Percentiles rank a stretch among this genome's conserved stretches.
Conservation (phyloP, 2,888 invertebrate species). For the Allolobophora icterica region DNA sequence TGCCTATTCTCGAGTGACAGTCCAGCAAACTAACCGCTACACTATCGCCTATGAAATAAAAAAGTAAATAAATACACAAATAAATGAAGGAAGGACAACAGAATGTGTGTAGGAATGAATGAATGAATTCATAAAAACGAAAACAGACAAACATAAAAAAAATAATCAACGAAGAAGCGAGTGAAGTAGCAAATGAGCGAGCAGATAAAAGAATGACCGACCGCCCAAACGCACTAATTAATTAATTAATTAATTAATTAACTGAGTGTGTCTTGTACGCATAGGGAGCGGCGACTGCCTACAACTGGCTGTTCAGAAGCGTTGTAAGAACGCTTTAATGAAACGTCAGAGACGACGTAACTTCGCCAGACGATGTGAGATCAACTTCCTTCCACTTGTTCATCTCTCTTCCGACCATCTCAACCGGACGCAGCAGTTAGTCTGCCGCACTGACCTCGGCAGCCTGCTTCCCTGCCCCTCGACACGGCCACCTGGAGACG, state of each 20-base stretch:
- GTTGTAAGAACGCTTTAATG: constrained; percentile 67
- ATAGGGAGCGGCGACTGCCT: constrained; percentile 66
- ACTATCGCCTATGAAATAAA: no score
- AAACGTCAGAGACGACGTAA: constrained; percentile 56
- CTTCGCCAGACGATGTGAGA: constrained; percentile 65
- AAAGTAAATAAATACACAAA: no score
- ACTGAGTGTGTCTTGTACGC: neutral
- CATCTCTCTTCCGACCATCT: constrained; percentile 51
- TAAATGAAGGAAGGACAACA: no score
- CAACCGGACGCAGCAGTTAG: constrained; percentile 55
- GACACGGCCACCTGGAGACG: constrained; percentile 62
- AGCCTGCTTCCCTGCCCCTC: constrained; percentile 48
- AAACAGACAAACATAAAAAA: no score
- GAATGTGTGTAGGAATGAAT: no score
- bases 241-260: neutral
- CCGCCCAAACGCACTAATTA: no score
- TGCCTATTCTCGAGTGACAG: no score
- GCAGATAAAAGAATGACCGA: no score
- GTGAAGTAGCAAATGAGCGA: no score
- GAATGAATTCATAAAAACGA: no score
- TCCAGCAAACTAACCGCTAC: no score
- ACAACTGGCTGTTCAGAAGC: constrained; percentile 65
- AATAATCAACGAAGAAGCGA: no score
- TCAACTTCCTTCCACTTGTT: constrained; percentile 68
- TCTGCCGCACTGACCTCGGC: constrained; percentile 53